Conservation (phyloP, 2,888 invertebrate genomes). For the Mesoligia furuncula region DNA sequence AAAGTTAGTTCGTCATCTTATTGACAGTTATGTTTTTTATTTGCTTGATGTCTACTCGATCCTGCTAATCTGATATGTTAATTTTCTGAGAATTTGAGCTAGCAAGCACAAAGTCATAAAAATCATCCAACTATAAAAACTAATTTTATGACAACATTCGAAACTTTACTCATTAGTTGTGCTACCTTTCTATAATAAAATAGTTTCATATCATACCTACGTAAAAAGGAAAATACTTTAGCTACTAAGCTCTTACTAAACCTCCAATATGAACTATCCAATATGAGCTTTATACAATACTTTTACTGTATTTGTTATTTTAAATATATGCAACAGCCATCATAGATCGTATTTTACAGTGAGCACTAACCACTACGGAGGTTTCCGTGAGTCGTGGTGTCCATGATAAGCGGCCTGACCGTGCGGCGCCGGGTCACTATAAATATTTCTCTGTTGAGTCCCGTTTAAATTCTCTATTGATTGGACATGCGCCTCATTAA, state of each 20-base stretch:
- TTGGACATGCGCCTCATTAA: constrained; percentile 73
- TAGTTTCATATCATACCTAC: neutral
- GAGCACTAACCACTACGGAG: constrained; percentile 70
- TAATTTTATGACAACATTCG: constrained; percentile 48
- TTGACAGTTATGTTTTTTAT: constrained; percentile 57
- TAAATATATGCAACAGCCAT: constrained; percentile 45
- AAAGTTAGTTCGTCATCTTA: constrained; percentile 53
- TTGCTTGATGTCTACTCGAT: constrained; percentile 51
- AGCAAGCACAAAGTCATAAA: constrained; percentile 9
- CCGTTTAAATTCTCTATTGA: constrained; percentile 77
- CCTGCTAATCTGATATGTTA: constrained; percentile 56
- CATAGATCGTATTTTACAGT: constrained; percentile 71
- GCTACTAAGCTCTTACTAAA: no score
- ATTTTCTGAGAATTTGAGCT: constrained; percentile 48
- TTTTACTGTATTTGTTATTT: constrained; percentile 32
- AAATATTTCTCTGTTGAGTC: constrained; percentile 78
- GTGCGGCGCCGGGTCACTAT: constrained; percentile 76
- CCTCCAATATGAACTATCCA: neutral
- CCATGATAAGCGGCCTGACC: constrained; percentile 75
- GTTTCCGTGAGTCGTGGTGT: constrained; percentile 70
- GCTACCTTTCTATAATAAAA: constrained; percentile 11
- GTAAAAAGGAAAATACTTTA: neutral
- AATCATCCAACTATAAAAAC: constrained; percentile 31
- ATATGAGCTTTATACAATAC: neutral
- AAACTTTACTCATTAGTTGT: constrained; percentile 39